Evolutionary conservation across 2,113 vertebrate species (phyloP).

Genomic region (Protobothrops flavoviridis): DNA sequence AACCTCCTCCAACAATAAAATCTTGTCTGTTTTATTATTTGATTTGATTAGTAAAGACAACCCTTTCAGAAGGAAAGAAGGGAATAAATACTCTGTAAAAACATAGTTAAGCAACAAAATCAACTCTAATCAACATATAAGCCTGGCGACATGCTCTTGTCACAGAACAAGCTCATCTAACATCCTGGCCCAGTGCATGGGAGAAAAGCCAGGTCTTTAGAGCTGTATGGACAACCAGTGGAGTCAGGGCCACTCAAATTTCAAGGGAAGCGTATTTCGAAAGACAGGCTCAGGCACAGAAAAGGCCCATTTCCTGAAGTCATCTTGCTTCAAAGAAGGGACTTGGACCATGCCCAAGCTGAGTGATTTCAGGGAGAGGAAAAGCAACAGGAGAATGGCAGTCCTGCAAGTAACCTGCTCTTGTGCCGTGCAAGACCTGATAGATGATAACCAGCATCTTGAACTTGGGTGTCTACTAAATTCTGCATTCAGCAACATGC

Average conservation of each 20-base stretch:
- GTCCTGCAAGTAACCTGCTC: neutral
- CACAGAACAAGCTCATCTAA: neutral
- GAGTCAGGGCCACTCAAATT: neutral
- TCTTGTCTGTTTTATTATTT: neutral
- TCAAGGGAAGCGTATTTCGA: neutral
- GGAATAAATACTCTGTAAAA: neutral
- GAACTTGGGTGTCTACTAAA: neutral
- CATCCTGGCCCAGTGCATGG: neutral
- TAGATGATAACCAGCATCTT: neutral
- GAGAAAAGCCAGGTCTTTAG: neutral
- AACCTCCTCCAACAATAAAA: neutral
- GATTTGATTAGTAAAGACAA: neutral
- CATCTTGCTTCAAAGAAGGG: neutral
- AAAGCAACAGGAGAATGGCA: neutral
- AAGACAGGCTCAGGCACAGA: neutral
- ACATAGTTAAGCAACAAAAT: neutral
- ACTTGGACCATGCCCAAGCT: neutral
- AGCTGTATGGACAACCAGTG: neutral
- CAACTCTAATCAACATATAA: neutral
- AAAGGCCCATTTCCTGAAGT: neutral
- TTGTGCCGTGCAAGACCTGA: neutral
- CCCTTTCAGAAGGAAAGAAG: neutral
- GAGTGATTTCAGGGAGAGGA: neutral
- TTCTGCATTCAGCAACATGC: neutral
- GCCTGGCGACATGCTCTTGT: neutral